Percentiles rank a stretch among this genome's conserved stretches.
Conservation (phyloP, 2,888 invertebrate genomes). For the Toxonevra muliebris region DNA sequence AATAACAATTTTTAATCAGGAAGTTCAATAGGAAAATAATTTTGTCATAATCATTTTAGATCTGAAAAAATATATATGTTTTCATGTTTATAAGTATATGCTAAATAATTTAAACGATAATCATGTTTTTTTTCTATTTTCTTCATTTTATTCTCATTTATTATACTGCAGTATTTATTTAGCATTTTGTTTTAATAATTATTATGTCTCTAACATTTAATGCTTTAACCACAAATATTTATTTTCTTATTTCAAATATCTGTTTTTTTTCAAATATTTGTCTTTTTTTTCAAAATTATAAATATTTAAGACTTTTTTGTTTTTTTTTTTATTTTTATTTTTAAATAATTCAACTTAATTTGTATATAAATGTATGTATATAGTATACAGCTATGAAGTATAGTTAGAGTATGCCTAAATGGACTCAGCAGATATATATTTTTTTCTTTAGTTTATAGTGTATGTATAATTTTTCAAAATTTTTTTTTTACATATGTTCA, state of each 20-base stretch:
- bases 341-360: constrained; percentile 14
- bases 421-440: constrained; percentile 23
- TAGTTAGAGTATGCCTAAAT: constrained; percentile 2
- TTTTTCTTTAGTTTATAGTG: constrained; percentile 18
- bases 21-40: constrained; percentile 36
- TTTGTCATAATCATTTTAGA: constrained; percentile 2
- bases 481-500: no score
- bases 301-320: constrained; percentile 13
- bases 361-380: constrained; percentile 6
- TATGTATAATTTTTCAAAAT: constrained; percentile 13
- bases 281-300: constrained; percentile 14
- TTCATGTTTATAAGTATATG: background rate
- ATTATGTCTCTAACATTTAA: no score
- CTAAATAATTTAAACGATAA: background rate
- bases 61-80: constrained; percentile 11
- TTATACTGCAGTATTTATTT: constrained; percentile 32
- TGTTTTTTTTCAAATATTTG: constrained; percentile 16
- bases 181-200: constrained; percentile 22
- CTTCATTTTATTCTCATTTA: constrained; percentile 13
- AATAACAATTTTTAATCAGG: constrained; percentile 6
- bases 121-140: constrained; percentile 15
- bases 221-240: background rate
- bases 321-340: constrained; percentile 11
- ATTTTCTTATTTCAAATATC: constrained; percentile 16
- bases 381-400: constrained; percentile 1